These are phyloP conservation scores for Melanogrammus aeglefinus DNA, from an alignment of 2,797 vertebrate genomes.

Conservation along the genomic window DNA sequence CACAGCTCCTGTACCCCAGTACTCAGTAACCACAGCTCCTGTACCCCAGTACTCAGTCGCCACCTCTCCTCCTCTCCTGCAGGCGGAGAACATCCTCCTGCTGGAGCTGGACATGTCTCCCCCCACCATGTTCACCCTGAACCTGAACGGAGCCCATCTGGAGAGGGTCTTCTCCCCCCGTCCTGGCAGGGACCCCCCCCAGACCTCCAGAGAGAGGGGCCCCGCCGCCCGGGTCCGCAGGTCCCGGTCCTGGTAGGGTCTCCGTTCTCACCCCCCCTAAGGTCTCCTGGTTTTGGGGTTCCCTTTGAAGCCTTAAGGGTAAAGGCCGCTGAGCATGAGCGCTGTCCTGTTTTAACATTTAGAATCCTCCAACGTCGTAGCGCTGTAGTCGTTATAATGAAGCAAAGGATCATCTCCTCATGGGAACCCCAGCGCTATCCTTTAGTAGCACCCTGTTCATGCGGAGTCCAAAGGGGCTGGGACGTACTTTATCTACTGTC, in stretches of 20 bases:
- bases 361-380: neutral
- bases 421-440: neutral
- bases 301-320: neutral
- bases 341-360: neutral
- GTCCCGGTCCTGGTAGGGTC: slow-evolving; percentile 89
- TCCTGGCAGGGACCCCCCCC: slow-evolving; percentile 75
- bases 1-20: too few species aligned
- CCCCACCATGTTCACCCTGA: slow-evolving; percentile 87
- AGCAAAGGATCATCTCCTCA: neutral
- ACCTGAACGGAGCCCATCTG: slow-evolving; percentile 79
- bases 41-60: neutral
- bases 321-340: neutral
- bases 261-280: neutral
- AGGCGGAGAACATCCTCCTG: slow-evolving; percentile 97
- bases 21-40: too few species aligned
- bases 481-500: neutral
- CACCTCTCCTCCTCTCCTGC: slow-evolving; percentile 2
- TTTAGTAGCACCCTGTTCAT: neutral
- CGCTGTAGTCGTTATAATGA: neutral
- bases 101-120: slow-evolving; percentile 92
- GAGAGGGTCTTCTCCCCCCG: slow-evolving; percentile 84
- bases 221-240: slow-evolving; percentile 82
- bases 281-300: neutral
- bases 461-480: neutral
- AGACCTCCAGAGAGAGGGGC: slow-evolving; percentile 71